Evolutionary conservation across 2,888 invertebrate genomes (phyloP), one percentile per base, ranked within the genome.

Genomic region (Mactromeris polynyma): DNA sequence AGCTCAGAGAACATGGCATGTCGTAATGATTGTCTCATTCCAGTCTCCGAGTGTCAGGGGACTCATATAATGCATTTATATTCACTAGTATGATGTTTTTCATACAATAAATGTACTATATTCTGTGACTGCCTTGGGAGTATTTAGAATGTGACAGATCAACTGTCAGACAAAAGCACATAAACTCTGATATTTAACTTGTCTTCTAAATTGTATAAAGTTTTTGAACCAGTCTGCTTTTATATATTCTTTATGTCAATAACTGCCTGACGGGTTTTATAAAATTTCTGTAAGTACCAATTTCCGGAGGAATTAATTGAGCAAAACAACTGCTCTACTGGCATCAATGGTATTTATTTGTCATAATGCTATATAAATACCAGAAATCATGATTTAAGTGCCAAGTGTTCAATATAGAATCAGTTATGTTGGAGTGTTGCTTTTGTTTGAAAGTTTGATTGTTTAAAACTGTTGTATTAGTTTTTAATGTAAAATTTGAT

Each of bases 401-500:
- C 2, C 21, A 21, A 19, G 19, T 58, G n/a, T 58, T 73, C 31
- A 73, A 73, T 19, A 33, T 19, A 19, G 2, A 73, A 33, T 73
- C 33, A 33, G 17, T 19, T 73, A 73, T 73, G 11, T 36, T n/a
- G n/a, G n/a, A n/a, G 36, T 73, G 73, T 33, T 73, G 73, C 73
- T 73, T 73, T 73, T 73, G 73, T 73, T 73, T 36, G 73, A 73
- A 73, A 19, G 36, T 36, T 73, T 33, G 17, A 11, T 19, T 36
- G 11, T 4, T 33, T 17, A 33, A 73, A 7, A 19, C 11, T 36
- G 14, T 33, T 73, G 73, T 73, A 19, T 81, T 36, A 81, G 81
- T 81, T 81, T 81, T 51, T 58, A 81, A 3, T n/a, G 19, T 38
- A 64, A 79, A n/a, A 17, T 82, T 81, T 81, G 19, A 81, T 38